Evolutionary conservation across 53 echinoderm and acorn worm genomes (phyloP).

Genomic region (Astropecten irregularis): DNA sequence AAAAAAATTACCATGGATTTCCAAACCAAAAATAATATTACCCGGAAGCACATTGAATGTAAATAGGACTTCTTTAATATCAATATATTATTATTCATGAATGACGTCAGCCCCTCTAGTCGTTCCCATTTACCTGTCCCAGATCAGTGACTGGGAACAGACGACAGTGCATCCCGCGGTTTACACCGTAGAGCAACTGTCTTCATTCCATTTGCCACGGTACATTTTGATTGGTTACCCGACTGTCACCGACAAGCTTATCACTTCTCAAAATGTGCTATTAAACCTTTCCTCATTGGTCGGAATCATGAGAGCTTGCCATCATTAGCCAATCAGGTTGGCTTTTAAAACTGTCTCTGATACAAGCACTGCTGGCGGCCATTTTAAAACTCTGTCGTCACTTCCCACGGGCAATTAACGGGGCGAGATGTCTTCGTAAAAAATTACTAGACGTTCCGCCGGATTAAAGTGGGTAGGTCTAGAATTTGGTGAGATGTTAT

Average conservation of each 20-base stretch:
- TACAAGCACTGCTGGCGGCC: constrained; percentile 8
- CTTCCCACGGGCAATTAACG: no score
- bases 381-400: constrained; percentile 19
- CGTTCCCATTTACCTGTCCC: no score
- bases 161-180: neutral
- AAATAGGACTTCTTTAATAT: no score
- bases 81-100: no score
- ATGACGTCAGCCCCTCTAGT: no score
- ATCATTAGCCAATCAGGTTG: neutral
- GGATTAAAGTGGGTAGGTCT: no score
- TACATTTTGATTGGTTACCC: constrained; percentile 14
- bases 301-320: neutral
- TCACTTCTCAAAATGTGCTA: neutral
- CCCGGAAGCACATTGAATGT: no score
- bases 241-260: neutral
- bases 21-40: no score
- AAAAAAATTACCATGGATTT: no score
- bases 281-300: neutral
- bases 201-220: neutral
- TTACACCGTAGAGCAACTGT: constrained; percentile 38
- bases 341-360: neutral
- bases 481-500: no score
- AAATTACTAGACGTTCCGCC: no score
- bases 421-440: neutral
- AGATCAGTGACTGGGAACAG: no score